Base-by-base conservation (phyloP, 2,113 vertebrate genomes). In the Damaliscus lunatus region DNA sequence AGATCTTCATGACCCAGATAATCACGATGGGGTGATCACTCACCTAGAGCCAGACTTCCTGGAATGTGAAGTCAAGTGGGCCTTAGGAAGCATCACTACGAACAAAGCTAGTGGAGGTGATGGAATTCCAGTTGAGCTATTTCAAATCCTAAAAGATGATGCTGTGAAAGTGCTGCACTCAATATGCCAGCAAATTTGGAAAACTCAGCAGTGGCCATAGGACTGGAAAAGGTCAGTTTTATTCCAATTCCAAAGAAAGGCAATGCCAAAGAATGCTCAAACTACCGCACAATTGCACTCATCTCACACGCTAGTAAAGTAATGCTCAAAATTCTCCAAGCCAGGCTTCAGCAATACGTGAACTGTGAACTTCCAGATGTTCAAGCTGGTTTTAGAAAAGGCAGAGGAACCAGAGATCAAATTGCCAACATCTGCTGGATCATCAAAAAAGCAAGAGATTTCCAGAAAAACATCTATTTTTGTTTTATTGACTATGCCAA, bases 21-120 rank as follows among this genome's bases (percentile, higher is more conserved):
- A 71, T 21, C 17, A 71, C 0, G 2, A 36, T 21, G n/a, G 17
- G 0, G 17, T 71, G 64, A 71, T 71, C n/a, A 36, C 9, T 71
- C n/a, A 71, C 64, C n/a, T 71, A 36, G 9, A 71, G n/a, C 17
- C 17, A 71, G 64, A 71, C 17, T 23, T 11, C 4, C n/a, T 71
- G 64, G 17, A 71, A 71, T 71, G 64, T 36, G 64, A 36, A 21
- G n/a, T 71, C 17, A 71, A 71, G 9, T 36, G 9, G n/a, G 17
- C n/a, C n/a, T 71, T 36, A 36, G 17, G 0, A 71, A 71, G 17
- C 17, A 36, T 36, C 64, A 36, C 64, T 71, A 36, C 1, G 0
- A 71, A 71, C 19, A 71, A 71, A 71, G 64, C 9, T 71, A 36
- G 9, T 21, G 64, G 17, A 71, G 4, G 4, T 71, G 64, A 71